Evolutionary conservation across 2,888 invertebrate species (phyloP).

Genomic region (Aplocera efformata): DNA sequence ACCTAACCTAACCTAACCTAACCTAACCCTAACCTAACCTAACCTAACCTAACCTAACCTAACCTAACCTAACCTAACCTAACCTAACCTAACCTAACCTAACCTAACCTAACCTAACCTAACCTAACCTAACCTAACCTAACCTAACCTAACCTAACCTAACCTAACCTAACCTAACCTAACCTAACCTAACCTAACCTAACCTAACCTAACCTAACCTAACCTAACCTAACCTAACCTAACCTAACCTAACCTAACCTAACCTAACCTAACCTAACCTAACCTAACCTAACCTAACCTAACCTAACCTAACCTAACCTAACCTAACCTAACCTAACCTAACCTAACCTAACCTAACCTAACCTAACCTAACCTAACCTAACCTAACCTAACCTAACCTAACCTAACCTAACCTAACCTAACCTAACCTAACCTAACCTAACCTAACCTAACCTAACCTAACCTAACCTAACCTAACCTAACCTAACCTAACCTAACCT

Average conservation of each 20-base stretch:
- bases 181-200: constrained; percentile 22
- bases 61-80: constrained; percentile 22
- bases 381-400: constrained; percentile 13
- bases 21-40: too few species aligned
- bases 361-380: constrained; percentile 16
- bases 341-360: constrained; percentile 17
- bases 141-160: constrained; percentile 21
- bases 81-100: constrained; percentile 23
- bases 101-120: constrained; percentile 23
- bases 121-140: constrained; percentile 22
- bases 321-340: constrained; percentile 16
- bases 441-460: constrained; percentile 14
- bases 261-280: constrained; percentile 12
- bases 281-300: constrained; percentile 16
- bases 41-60: constrained; percentile 21
- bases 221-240: constrained; percentile 22
- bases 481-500: constrained; percentile 19
- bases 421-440: constrained; percentile 19
- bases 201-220: constrained; percentile 21
- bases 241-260: constrained; percentile 21
- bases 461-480: constrained; percentile 20
- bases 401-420: constrained; percentile 19
- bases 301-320: constrained; percentile 18
- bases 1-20: constrained; percentile 17
- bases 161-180: constrained; percentile 22